Evolutionary conservation across 2,797 vertebrate genomes (phyloP).

Genomic region (Hafferia zeledoni): DNA sequence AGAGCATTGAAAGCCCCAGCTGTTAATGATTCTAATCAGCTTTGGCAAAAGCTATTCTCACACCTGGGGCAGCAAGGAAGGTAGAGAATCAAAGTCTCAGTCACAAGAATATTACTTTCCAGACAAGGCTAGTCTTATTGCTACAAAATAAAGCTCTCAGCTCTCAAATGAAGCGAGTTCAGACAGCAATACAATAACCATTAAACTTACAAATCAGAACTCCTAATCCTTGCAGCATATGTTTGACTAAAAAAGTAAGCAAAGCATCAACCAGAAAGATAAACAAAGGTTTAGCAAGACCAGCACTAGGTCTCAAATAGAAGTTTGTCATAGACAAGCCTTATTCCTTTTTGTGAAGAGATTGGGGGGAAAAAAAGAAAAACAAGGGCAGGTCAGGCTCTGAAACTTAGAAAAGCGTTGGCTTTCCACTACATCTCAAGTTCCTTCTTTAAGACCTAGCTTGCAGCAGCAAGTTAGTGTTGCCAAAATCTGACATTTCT

Average conservation of each 20-base stretch:
- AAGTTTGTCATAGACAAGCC: neutral
- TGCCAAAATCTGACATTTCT: neutral
- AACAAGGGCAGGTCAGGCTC: neutral
- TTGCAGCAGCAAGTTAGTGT: neutral
- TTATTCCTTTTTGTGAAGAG: neutral
- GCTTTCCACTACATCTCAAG: neutral
- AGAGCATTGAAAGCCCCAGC: neutral
- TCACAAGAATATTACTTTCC: neutral
- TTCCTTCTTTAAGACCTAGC: neutral
- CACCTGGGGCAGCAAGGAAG: neutral
- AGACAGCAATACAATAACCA: neutral
- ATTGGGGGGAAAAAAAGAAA: neutral
- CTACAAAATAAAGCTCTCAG: neutral
- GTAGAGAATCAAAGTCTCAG: neutral
- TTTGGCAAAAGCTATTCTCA: slow-evolving; percentile 8
- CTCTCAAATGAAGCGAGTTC: neutral
- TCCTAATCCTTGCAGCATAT: neutral
- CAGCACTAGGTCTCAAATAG: neutral
- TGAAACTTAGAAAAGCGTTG: neutral
- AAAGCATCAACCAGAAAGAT: neutral
- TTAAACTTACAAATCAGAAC: neutral
- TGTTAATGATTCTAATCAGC: neutral
- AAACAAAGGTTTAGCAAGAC: neutral
- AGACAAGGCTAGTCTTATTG: neutral
- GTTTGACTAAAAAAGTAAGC: neutral